These are phyloP conservation scores for Eulemur macaco DNA, from an alignment of 2,113 vertebrate genomes.

Conservation along the genomic window DNA sequence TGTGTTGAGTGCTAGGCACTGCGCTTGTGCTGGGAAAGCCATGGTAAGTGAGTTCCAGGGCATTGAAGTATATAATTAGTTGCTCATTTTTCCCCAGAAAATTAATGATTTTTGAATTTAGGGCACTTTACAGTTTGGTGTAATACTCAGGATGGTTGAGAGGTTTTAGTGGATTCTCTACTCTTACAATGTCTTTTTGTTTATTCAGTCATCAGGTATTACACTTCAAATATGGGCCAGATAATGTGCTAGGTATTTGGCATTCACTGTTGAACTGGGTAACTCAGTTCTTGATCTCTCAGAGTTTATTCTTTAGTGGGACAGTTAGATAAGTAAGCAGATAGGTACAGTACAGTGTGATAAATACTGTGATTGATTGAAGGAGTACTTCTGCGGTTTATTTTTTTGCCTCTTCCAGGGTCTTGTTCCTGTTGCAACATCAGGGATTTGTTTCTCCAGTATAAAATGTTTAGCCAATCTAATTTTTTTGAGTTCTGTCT, in stretches of 20 bases:
- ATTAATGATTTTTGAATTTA: conserved; percentile 13
- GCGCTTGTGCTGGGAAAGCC: not conserved
- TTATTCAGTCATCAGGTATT: not conserved
- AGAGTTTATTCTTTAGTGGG: not conserved
- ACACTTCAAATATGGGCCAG: not conserved
- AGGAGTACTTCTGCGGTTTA: not conserved
- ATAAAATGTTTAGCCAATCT: not conserved
- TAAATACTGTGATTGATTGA: not conserved
- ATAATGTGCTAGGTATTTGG: not conserved
- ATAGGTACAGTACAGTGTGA: not conserved
- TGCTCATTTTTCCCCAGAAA: not conserved
- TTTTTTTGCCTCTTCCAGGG: not conserved
- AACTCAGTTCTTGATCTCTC: not conserved
- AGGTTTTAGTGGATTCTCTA: not conserved
- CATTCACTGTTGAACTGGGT: not conserved
- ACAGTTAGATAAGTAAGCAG: not conserved
- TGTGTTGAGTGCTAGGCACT: not conserved
- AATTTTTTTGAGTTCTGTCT: not conserved
- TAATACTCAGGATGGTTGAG: not conserved
- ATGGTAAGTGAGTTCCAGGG: not conserved
- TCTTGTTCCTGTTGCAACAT: not conserved
- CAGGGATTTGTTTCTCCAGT: conserved; percentile 9
- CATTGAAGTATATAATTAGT: not conserved
- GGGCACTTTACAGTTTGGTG: not conserved
- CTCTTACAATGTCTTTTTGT: not conserved